Percentiles rank a stretch among this genome's conserved stretches.
Conservation (phyloP, 2,888 invertebrate genomes). For the Epicampocera succincta region DNA sequence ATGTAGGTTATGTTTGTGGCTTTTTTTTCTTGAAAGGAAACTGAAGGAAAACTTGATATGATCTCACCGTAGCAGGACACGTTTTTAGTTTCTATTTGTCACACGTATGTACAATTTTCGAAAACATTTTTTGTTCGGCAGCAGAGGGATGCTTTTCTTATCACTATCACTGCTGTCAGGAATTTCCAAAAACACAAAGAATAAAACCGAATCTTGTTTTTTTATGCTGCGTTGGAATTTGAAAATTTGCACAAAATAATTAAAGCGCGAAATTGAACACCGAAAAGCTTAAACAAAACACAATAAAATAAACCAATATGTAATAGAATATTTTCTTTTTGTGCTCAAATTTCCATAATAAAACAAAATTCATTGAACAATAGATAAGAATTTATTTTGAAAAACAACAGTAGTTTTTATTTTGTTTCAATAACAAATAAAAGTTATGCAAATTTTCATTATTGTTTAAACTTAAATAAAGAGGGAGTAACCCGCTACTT, state of each 20-base stretch:
- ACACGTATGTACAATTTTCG: no score
- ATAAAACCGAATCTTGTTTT: not conserved
- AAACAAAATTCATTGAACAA: slow-evolving; percentile 37
- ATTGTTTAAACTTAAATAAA: not conserved
- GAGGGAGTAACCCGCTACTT: slow-evolving; percentile 5
- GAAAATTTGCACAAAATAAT: slow-evolving; percentile 44
- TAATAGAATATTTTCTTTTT: slow-evolving; percentile 11
- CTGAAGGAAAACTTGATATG: slow-evolving; percentile 30
- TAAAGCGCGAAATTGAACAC: slow-evolving; percentile 36
- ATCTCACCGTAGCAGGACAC: not conserved
- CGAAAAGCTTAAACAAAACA: slow-evolving; percentile 32
- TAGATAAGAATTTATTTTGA: slow-evolving; percentile 18
- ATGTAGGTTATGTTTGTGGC: no score
- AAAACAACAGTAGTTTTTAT: slow-evolving; percentile 24
- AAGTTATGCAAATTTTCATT: slow-evolving; percentile 1
- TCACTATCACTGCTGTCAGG: not conserved
- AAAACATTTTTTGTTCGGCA: not conserved
- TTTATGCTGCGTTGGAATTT: not conserved
- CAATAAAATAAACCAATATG: slow-evolving; percentile 38
- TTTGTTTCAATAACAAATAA: not conserved
- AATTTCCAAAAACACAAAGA: not conserved
- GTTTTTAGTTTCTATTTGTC: not conserved
- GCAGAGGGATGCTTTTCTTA: slow-evolving; percentile 28
- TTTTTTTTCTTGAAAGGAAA: not conserved
- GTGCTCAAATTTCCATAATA: slow-evolving; percentile 33